Evolutionary conservation across 2,113 vertebrate species (phyloP).

Genomic region (Psammodynastes pulverulentus): DNA sequence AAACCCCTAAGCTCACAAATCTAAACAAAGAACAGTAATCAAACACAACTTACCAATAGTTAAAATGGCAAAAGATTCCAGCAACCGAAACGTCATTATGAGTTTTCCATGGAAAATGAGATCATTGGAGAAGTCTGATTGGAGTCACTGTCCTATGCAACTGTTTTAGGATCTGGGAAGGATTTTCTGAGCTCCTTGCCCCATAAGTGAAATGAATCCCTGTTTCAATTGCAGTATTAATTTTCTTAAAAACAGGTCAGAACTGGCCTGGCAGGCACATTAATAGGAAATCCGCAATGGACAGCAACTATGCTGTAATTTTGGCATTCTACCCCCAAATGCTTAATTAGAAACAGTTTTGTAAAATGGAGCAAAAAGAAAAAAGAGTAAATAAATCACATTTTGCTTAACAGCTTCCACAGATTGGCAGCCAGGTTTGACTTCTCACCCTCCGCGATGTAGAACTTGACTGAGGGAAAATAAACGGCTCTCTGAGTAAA

Average conservation of each 20-base stretch:
- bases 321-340: conserved; percentile 61
- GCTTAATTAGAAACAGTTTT: conserved; percentile 57
- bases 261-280: conserved; percentile 21
- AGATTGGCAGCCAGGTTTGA: conserved; percentile 12
- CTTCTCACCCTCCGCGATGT: fast-evolving
- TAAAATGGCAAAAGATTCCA: background rate
- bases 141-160: background rate
- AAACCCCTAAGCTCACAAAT: background rate
- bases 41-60: background rate
- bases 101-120: background rate
- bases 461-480: conserved; percentile 21
- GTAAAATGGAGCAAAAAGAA: background rate
- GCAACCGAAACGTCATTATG: background rate
- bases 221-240: conserved; percentile 1
- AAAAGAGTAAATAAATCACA: conserved; percentile 40
- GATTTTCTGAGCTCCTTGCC: background rate
- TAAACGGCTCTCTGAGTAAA: background rate
- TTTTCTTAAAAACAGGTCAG: conserved; percentile 22
- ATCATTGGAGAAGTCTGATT: background rate
- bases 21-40: background rate
- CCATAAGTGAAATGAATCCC: background rate
- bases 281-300: conserved; percentile 21
- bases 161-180: background rate
- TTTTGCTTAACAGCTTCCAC: conserved; percentile 18
- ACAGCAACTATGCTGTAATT: conserved; percentile 43